Evolutionary conservation across 2,888 invertebrate species (phyloP).

Genomic region (Dysmachus trigonus): DNA sequence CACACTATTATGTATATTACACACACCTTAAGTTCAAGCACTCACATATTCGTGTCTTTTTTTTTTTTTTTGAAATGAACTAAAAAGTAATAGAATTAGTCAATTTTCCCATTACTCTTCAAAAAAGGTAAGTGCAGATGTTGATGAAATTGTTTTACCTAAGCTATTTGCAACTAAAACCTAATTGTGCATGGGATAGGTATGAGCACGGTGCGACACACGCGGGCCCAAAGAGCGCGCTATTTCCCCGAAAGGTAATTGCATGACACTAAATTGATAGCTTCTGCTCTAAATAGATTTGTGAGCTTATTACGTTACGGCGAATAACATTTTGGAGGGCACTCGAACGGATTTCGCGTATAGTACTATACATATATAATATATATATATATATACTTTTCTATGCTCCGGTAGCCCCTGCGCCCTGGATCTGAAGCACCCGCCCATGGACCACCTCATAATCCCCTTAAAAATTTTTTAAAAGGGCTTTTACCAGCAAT

Average conservation of each 20-base stretch:
- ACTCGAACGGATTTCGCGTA: background rate
- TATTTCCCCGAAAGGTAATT: background rate
- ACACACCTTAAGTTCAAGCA: too few species aligned
- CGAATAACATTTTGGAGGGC: background rate
- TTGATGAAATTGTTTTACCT: background rate
- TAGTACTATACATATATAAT: too few species aligned
- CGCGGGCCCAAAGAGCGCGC: background rate
- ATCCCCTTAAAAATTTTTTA: constrained; percentile 44
- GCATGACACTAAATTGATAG: constrained; percentile 12
- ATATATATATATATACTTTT: background rate
- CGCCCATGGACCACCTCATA: background rate
- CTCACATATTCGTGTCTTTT: too few species aligned
- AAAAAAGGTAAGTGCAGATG: background rate
- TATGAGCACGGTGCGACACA: background rate
- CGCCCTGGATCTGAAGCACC: background rate
- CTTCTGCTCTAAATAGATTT: constrained; percentile 28
- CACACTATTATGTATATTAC: too few species aligned
- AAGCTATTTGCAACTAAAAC: background rate
- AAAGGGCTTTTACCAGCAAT: constrained; percentile 43
- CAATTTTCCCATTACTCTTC: background rate
- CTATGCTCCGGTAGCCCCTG: background rate
- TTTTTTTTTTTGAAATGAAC: too few species aligned
- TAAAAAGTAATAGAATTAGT: too few species aligned
- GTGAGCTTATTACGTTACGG: constrained; percentile 8
- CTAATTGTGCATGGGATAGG: background rate